Percentiles rank a stretch among this genome's conserved stretches.
phyloP scores from a whole-genome alignment of 1,140 invertebrate species.

The Centruroides vittatus region DNA sequence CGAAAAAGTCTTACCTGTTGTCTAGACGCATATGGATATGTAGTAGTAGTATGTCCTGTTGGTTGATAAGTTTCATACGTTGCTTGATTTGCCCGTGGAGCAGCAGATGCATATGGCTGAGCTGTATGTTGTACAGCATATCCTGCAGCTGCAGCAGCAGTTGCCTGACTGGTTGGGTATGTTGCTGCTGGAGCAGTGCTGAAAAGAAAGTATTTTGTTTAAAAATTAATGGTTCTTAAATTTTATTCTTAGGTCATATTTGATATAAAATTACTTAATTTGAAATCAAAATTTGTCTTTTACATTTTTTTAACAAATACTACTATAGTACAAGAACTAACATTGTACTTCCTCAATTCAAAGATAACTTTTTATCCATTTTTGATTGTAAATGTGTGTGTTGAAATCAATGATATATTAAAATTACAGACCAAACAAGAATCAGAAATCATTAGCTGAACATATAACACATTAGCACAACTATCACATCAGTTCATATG shows the following conservation, averaged over 20 bases:
- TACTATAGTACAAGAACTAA: too few relatives aligned
- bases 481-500: too few relatives aligned
- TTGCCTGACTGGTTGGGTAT: constrained; percentile 3
- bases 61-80: constrained; percentile 14
- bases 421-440: too few relatives aligned
- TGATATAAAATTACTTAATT: background rate
- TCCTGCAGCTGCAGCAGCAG: constrained; percentile 9
- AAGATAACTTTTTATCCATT: too few relatives aligned
- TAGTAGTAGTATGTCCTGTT: constrained; percentile 10
- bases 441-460: too few relatives aligned
- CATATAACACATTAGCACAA: too few relatives aligned
- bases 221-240: background rate
- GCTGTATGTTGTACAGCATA: constrained; percentile 16
- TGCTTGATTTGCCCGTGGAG: constrained; percentile 12
- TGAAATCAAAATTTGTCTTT: background rate
- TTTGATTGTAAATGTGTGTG: too few relatives aligned
- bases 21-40: constrained; percentile 15
- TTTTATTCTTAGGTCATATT: background rate
- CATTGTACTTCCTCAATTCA: too few relatives aligned
- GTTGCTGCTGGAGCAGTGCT: constrained; percentile 5
- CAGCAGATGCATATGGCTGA: constrained; percentile 9
- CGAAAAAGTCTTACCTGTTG: constrained; percentile 8
- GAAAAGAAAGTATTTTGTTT: background rate
- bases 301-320: too few relatives aligned
- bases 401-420: too few relatives aligned